A percentile compares a stretch with the other conserved stretches of the same genome.
Evolutionary conservation across 2,797 vertebrate species (phyloP).

Genomic region (Cossypha dichroa): DNA sequence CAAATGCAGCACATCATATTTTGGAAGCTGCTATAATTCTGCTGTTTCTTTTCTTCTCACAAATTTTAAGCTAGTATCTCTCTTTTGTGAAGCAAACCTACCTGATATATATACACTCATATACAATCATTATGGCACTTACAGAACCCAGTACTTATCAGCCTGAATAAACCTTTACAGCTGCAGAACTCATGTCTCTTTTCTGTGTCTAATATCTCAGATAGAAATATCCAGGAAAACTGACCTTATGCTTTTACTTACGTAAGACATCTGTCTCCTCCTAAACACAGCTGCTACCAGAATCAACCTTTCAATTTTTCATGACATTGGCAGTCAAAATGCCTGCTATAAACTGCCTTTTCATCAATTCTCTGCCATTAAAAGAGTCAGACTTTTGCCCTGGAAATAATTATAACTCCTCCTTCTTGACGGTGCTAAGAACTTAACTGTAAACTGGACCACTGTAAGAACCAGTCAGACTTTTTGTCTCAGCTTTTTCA

Average conservation of each 20-base stretch:
- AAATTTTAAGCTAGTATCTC: neutral
- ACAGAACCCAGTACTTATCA: neutral
- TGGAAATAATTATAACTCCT: neutral
- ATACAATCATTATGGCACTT: neutral
- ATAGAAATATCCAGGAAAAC: neutral
- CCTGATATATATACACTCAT: neutral
- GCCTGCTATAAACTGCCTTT: neutral
- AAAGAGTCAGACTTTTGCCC: neutral
- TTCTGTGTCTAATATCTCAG: neutral
- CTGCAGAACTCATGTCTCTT: neutral
- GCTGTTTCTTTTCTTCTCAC: neutral
- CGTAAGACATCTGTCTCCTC: neutral
- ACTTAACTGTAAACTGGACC: neutral
- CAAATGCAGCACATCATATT: neutral
- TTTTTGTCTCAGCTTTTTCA: neutral
- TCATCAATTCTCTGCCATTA: neutral
- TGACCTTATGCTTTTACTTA: neutral
- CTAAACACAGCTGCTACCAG: constrained; percentile 2
- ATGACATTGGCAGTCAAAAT: neutral
- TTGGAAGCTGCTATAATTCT: neutral
- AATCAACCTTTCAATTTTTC: constrained; percentile 21
- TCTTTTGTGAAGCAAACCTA: neutral
- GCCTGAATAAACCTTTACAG: neutral
- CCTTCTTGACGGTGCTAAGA: neutral
- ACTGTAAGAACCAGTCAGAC: neutral